phyloP scores from a whole-genome alignment of 2,113 vertebrate genomes.

The Vanacampus margaritifer region DNA sequence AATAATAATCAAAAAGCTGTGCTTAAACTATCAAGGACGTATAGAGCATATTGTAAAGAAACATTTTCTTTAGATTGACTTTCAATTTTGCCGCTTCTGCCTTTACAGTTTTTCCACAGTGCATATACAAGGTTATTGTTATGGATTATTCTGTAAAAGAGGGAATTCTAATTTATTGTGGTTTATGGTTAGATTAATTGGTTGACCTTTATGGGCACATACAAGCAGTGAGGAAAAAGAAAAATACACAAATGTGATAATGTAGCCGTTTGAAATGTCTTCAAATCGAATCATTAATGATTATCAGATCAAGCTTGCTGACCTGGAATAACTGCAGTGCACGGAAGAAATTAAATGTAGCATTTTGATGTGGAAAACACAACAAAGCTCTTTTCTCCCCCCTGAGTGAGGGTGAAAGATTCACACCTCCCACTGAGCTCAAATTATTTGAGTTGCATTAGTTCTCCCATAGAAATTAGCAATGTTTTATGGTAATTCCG shows the following conservation, averaged over 20 bases:
- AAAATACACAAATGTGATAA: not conserved
- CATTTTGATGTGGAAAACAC: slow-evolving; percentile 27
- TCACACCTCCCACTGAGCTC: slow-evolving; percentile 21
- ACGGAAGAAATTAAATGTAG: not conserved
- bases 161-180: slow-evolving; percentile 71
- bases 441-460: slow-evolving; percentile 59
- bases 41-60: no score
- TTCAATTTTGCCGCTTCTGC: slow-evolving; percentile 46
- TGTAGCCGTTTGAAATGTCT: slow-evolving; percentile 15
- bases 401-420: slow-evolving; percentile 35
- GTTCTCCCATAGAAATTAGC: slow-evolving; percentile 61
- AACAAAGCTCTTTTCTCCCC: slow-evolving; percentile 13
- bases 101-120: slow-evolving; percentile 62
- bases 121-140: slow-evolving; percentile 58
- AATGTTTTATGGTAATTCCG: slow-evolving; percentile 69
- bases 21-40: no score
- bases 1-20: no score
- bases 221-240: slow-evolving; percentile 3
- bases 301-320: slow-evolving; percentile 8
- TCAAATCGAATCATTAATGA: slow-evolving; percentile 5
- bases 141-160: slow-evolving; percentile 79
- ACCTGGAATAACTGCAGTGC: slow-evolving; percentile 20
- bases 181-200: slow-evolving; percentile 72
- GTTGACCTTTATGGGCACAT: slow-evolving; percentile 66
- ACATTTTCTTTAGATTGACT: no score